Base-by-base conservation (phyloP, 2,113 vertebrate species). In the Tenrec ecaudatus region DNA sequence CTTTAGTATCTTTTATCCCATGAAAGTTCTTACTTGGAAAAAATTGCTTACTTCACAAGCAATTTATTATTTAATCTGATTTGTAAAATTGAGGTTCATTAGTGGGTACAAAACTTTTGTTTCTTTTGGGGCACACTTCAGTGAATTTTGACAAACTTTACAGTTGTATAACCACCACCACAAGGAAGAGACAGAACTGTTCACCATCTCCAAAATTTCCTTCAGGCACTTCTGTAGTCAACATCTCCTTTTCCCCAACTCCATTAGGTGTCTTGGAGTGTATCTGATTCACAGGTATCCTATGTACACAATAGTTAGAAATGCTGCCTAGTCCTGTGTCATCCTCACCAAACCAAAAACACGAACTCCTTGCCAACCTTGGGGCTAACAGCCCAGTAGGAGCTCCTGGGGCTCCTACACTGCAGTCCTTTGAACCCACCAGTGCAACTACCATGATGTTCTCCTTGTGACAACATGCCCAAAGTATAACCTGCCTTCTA, bases 21-120 rank as follows among this genome's bases (percentile, higher is more conserved):
- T 71, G 27, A 82, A 94, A 75, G 17, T 53, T 31, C 36, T 33
- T 16, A 40, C 25, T 81, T 94, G 60, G 33, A 64, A 85, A 76
- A 83, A 83, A 64, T 2, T 64, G 33, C 7, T 93, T 33, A 66
- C 4, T 1, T 22, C 2, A 88, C 0, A 78, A 77, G 27, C 33
- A 69, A 0, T 82, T 78, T 43, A 73, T 40, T 87, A 12, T 90
- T 86, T 76, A 91, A 6, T 62, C 29, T 71, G 22, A 15, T 75
- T 80, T 78, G 86, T 58, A 47, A 22, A 58, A 33, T 66, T 64
- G 11, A 79, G 20, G 36, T 68, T 96, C 83, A 83, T 85, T 93
- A 94, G 10, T 25, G 25, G 66, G 19, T 23, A 76, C 33, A 87
- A 76, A 83, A 81, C 82, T 68, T 68, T 36, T 2, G n/a, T 23